Evolutionary conservation across 2,888 invertebrate species (phyloP), one percentile per base, ranked within the genome.

Genomic region (Melanchra persicariae): DNA sequence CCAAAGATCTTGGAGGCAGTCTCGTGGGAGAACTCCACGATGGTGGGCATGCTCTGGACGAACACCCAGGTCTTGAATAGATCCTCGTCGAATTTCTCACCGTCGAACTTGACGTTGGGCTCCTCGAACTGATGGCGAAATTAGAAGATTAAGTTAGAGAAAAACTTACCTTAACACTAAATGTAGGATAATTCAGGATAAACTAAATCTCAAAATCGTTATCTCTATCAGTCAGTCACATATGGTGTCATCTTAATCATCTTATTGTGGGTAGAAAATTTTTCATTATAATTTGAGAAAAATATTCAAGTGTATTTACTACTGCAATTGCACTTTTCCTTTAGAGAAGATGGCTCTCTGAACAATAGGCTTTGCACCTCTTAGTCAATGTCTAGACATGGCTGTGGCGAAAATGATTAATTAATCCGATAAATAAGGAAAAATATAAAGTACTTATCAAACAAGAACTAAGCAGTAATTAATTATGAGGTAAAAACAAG

Each of bases 1-100:
- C 99, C 99, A 92, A 99, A 99, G 95, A 99, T 99, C 95, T 99
- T 99, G 91, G 98, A 98, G 17, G 99, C 99, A 43, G 99, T 99
- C 93, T 99, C 99, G 88, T 99, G 99, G 86, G 98, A 99, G 96
- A 99, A 99, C 94, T 99, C 99, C 68, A 99, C 98, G 82, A 99
- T 97, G 80, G 98, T 95, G 26, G 99, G 99, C 91, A 99, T 96
- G 67, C 98, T 97, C 91, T 99, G 98, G 54, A 97, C 96, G 78
- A 97, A 96, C 84, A 99, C 97, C 97, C 99, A 99, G 87, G 97
- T 97, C 94, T 97, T 98, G 86, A 99, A 94, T 66, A 95, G 95
- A 34, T 97, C 97, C 77, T 97, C 97, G 22, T 95, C 96, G 78
- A 94, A 90, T 52, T 96, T 89, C 88, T 98, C 98, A 10, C 97